These are phyloP conservation scores for Brotula barbata DNA, from an alignment of 2,797 vertebrate species.

Conservation along the genomic window DNA sequence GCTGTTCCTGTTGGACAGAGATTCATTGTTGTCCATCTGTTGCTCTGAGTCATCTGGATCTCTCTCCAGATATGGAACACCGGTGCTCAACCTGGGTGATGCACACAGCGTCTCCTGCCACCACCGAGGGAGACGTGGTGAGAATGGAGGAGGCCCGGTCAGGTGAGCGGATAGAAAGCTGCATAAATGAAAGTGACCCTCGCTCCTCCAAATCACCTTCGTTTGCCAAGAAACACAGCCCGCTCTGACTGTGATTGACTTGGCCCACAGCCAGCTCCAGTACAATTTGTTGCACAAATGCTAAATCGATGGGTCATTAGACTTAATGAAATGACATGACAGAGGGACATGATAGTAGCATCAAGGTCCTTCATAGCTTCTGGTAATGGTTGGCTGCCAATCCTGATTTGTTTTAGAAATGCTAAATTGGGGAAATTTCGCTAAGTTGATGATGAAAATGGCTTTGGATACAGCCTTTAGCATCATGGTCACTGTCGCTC, in stretches of 20 bases:
- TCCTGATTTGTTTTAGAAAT: slow-evolving; percentile 31
- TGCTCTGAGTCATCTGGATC: slow-evolving; percentile 33
- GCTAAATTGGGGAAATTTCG: slow-evolving; percentile 33
- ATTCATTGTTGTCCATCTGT: slow-evolving; percentile 63
- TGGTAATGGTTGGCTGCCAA: slow-evolving; percentile 27
- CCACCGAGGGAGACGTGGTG: neutral
- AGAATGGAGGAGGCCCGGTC: slow-evolving; percentile 29
- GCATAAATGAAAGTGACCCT: slow-evolving; percentile 20
- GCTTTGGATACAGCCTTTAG: slow-evolving; percentile 26
- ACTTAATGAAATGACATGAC: slow-evolving; percentile 61
- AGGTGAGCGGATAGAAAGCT: slow-evolving; percentile 27
- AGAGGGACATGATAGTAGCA: slow-evolving; percentile 41
- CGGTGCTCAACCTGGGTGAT: slow-evolving; percentile 26
- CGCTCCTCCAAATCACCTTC: slow-evolving; percentile 47
- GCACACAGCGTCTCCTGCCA: slow-evolving; percentile 13
- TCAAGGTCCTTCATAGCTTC: slow-evolving; percentile 48
- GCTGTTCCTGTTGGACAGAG: slow-evolving; percentile 53
- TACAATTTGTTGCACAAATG: slow-evolving; percentile 59
- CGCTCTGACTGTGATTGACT: slow-evolving; percentile 61
- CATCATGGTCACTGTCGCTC: slow-evolving; percentile 1
- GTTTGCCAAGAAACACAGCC: slow-evolving; percentile 61
- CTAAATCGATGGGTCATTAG: slow-evolving; percentile 63
- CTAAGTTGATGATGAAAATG: slow-evolving; percentile 16
- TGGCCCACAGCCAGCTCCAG: slow-evolving; percentile 47
- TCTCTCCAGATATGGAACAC: slow-evolving; percentile 8